Evolutionary conservation across 2,113 vertebrate species (phyloP).

Genomic region (Perca schrenkii): DNA sequence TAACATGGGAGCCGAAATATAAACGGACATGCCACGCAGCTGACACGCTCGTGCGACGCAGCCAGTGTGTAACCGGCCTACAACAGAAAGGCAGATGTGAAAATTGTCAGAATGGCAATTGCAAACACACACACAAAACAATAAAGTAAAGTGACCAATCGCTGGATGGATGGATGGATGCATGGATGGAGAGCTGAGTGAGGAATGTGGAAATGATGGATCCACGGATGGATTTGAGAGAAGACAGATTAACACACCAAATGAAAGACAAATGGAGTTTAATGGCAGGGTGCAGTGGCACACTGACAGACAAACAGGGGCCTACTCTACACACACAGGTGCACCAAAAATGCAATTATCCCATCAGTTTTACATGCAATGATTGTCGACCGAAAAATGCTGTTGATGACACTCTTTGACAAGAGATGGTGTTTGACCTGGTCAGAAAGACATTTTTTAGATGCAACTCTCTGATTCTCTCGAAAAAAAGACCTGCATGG

Average conservation of each 20-base stretch:
- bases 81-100: slow-evolving; percentile 1
- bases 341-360: slow-evolving; percentile 37
- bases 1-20: too few species aligned
- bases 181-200: slow-evolving; percentile 32
- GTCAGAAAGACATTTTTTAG: slow-evolving; percentile 16
- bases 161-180: slow-evolving; percentile 10
- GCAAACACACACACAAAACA: slow-evolving; percentile 28
- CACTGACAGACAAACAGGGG: slow-evolving; percentile 29
- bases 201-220: slow-evolving; percentile 33
- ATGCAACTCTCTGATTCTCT: not conserved
- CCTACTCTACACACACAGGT: slow-evolving; percentile 9
- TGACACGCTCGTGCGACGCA: too few species aligned
- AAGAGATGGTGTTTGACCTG: not conserved
- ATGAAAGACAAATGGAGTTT: slow-evolving; percentile 43
- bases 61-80: too few species aligned
- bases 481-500: not conserved
- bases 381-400: slow-evolving; percentile 8
- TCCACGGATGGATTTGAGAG: slow-evolving; percentile 24
- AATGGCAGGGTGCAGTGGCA: slow-evolving; percentile 27
- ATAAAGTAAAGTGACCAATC: slow-evolving; percentile 26
- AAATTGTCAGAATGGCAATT: slow-evolving; percentile 15
- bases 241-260: slow-evolving; percentile 37
- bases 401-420: not conserved
- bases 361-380: not conserved
- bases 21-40: too few species aligned